Base-by-base conservation (phyloP, 2,888 invertebrate genomes). In the Clunio marinus region DNA sequence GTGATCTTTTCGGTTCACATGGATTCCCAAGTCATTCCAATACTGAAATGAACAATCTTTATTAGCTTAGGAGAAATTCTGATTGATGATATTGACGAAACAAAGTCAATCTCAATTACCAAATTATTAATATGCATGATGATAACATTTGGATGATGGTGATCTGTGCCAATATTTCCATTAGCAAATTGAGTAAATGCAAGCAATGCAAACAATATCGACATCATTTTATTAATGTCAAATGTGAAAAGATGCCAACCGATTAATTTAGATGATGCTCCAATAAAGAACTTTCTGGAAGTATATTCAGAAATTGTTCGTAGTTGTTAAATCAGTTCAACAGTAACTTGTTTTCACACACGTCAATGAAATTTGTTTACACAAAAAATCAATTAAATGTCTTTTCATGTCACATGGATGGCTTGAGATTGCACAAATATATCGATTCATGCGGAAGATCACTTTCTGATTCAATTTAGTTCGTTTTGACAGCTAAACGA, bases 11-110 rank as follows among this genome's bases (percentile, higher is more conserved):
- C 13, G 25, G 17, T 63, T 63, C 27, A 46, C 95, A 76, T 93
- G 95, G 78, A 93, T 95, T 13, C 93, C 89, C 1, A 95, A 89
- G 79, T 96, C 95, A 76, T 94, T 93, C 86, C 91, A 96, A 2
- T 95, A 95, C 95, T 95, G 74, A 37, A 73, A 73, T 72, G 68
- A 59, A 69, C 58, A 37, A 69, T 67, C 70, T 28, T n/a, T n/a
- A n/a, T n/a, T n/a, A n/a, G n/a, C n/a, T n/a, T n/a, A n/a, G n/a
- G n/a, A n/a, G n/a, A n/a, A n/a, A n/a, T n/a, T n/a, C n/a, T n/a
- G n/a, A n/a, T n/a, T n/a, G n/a, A n/a, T n/a, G n/a, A 51, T n/a
- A 45, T 15, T 51, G 2, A 58, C 13, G 5, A 37, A 8, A 7
- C 35, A 60, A 35, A 35, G 10, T 20, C 4, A 20, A 8, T 60